These are phyloP conservation scores for Phoxinus phoxinus DNA, from an alignment of 2,113 vertebrate species.

Conservation along the genomic window DNA sequence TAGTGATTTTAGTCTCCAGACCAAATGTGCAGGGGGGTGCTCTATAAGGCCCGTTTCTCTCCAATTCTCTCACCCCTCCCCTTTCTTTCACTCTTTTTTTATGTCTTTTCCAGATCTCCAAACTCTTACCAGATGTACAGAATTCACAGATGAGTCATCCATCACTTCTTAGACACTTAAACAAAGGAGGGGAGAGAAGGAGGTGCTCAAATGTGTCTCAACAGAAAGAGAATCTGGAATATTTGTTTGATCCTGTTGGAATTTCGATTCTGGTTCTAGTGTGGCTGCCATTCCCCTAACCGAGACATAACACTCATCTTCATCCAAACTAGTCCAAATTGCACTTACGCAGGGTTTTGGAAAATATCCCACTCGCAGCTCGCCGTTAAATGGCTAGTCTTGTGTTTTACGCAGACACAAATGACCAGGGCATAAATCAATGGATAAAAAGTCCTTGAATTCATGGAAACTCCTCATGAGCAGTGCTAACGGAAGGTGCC, in stretches of 20 bases:
- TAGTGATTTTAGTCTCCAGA: conserved; percentile 35
- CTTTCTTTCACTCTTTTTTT: conserved; percentile 70
- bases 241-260: conserved; percentile 69
- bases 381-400: not conserved
- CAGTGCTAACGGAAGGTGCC: conserved; percentile 49
- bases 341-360: not conserved
- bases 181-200: conserved; percentile 57
- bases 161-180: conserved; percentile 82
- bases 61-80: conserved; percentile 61
- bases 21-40: conserved; percentile 64
- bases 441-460: conserved; percentile 67
- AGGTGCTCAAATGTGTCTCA: conserved; percentile 65
- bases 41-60: conserved; percentile 69
- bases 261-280: conserved; percentile 70
- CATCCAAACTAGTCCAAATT: not conserved
- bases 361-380: not conserved
- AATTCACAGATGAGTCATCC: conserved; percentile 83
- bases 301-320: conserved; percentile 1
- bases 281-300: conserved; percentile 33
- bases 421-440: not conserved
- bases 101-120: conserved; percentile 78
- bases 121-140: conserved; percentile 88
- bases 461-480: conserved; percentile 58
- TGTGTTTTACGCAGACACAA: not conserved
- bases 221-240: conserved; percentile 66